Base-by-base conservation (phyloP, 1,140 invertebrate genomes). In the Drosophila pandora region DNA sequence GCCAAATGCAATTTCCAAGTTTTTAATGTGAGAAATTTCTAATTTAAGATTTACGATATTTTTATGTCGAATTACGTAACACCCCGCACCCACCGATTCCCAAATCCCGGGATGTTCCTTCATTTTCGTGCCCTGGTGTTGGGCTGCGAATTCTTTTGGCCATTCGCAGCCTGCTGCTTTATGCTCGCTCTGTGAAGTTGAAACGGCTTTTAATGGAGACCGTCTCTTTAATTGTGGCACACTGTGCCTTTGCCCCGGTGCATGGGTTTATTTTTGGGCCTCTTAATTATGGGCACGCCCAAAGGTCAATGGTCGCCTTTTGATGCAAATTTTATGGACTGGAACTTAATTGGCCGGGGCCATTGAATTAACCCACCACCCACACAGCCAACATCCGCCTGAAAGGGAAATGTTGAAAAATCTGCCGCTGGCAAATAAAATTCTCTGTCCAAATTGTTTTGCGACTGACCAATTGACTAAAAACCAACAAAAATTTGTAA, bases 11-110 rank as follows among this genome's bases (percentile, higher is more conserved):
- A 88, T 88, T 88, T 88, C 83, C 83, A 88, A 88, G 83, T 88
- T 88, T 88, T 88, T 88, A 88, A 88, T 88, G 83, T 88, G 83
- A 76, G 79, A 88, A 88, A 88, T 88, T 88, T 88, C 83, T 88
- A 88, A 88, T 88, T 88, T 88, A 88, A 88, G 83, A 88, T 88
- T 88, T 88, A 88, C 83, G 83, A 88, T 88, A 88, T 88, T 88
- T 88, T 88, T 88, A 88, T 88, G 83, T 88, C 71, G 83, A 88
- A 88, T 83, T 88, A 88, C 83, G 87, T 70, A 8, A 22, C 39
- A 9, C 52, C 25, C 34, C 37, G 10, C 21, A 22, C 3, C 13
- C 39, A 1, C 43, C 8, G 6, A 22, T 23, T 21, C 21, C 10
- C 41, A 2, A 17, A n/a, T 32, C 5, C n/a, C 13, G 37, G 74